Evolutionary conservation across 1,140 invertebrate species (phyloP).

Genomic region (Pseudomyrmex sp.): DNA sequence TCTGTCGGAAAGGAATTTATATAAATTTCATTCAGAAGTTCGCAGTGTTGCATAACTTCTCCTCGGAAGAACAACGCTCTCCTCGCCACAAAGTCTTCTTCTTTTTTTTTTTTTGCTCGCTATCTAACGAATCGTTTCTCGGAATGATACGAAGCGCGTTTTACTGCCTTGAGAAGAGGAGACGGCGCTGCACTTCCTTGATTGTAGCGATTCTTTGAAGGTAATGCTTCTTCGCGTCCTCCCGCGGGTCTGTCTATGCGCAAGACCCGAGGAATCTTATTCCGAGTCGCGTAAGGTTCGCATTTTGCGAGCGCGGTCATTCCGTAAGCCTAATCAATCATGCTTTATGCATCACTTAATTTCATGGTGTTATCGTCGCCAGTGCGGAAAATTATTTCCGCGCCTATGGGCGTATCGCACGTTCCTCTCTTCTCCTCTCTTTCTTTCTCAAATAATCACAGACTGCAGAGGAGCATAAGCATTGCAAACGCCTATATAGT

Average conservation of each 20-base stretch:
- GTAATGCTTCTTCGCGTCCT: not conserved
- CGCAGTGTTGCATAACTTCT: not conserved
- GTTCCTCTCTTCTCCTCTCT: not conserved
- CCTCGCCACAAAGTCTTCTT: not conserved
- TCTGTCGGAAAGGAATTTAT: too few species aligned
- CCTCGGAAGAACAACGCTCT: not conserved
- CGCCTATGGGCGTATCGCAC: constrained; percentile 43
- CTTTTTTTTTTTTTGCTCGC: constrained; percentile 2
- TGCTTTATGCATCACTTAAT: constrained; percentile 59
- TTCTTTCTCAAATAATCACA: constrained; percentile 26
- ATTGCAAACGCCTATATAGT: not conserved
- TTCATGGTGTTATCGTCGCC: constrained; percentile 56
- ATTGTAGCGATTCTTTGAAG: constrained; percentile 54
- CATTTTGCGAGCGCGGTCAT: constrained; percentile 31
- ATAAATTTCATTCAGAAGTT: too few species aligned
- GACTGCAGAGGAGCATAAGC: constrained; percentile 20
- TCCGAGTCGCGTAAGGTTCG: constrained; percentile 37
- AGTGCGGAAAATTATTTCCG: constrained; percentile 62
- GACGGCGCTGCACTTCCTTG: constrained; percentile 47
- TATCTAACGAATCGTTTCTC: constrained; percentile 48
- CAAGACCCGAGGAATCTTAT: constrained; percentile 35
- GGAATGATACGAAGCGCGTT: constrained; percentile 60
- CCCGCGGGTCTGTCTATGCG: not conserved
- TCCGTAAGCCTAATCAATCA: constrained; percentile 54
- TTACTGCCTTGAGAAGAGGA: constrained; percentile 41